These are phyloP conservation scores for Musca vetustissima DNA, from an alignment of 1,140 invertebrate genomes.

Conservation along the genomic window DNA sequence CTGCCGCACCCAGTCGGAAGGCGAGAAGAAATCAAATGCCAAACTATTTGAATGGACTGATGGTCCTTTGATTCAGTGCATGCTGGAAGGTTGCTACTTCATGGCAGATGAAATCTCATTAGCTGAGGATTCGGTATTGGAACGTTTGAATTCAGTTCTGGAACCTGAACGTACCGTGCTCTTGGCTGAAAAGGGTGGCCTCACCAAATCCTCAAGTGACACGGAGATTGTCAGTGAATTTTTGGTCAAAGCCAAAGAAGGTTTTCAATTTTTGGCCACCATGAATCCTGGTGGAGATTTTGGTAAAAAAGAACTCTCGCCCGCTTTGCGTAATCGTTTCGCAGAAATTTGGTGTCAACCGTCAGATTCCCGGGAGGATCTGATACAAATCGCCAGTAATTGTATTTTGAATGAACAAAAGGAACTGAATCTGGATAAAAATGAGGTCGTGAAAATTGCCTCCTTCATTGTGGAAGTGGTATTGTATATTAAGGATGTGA, in stretches of 20 bases:
- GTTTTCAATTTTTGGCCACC: conserved; percentile 93
- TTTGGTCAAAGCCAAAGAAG: conserved; percentile 70
- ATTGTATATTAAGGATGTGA: conserved; percentile 39
- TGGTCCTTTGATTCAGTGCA: conserved; percentile 90
- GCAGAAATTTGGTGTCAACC: conserved; percentile 96
- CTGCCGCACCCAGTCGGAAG: conserved; percentile 67
- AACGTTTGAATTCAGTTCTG: conserved; percentile 94
- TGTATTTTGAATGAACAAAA: conserved; percentile 33
- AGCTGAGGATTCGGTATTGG: conserved; percentile 97
- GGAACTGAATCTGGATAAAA: conserved; percentile 6
- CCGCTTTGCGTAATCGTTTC: conserved; percentile 94
- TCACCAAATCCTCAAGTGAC: conserved; percentile 45
- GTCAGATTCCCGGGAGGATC: conserved; percentile 64
- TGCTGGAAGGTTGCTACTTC: conserved; percentile 86
- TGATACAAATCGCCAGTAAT: conserved; percentile 60
- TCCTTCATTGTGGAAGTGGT: conserved; percentile 49
- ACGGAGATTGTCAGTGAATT: conserved; percentile 58
- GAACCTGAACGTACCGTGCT: conserved; percentile 92
- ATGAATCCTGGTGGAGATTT: conserved; percentile 99
- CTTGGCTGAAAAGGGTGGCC: conserved; percentile 83
- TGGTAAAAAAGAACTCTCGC: conserved; percentile 99
- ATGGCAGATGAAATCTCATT: conserved; percentile 99
- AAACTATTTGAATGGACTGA: conserved; percentile 96
- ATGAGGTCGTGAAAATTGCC: conserved; percentile 38
- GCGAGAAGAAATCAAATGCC: conserved; percentile 35